Evolutionary conservation across 2,113 vertebrate species (phyloP), one percentile per base, ranked within the genome.

Genomic region (Thinocorus orbignyianus): DNA sequence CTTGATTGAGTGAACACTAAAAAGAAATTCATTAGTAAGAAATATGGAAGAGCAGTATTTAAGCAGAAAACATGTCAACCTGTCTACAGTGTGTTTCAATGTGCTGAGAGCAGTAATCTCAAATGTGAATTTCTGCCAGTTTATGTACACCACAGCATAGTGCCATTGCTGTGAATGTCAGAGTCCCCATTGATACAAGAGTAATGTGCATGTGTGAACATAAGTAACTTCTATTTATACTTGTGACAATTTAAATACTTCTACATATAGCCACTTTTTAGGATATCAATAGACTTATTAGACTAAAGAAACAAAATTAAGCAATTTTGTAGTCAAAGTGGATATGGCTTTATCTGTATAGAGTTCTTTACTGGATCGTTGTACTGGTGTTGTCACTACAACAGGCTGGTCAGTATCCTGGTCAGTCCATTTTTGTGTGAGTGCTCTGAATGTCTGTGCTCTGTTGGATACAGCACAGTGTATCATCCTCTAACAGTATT

Each of bases 21-120:
- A 82, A 35, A 17, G 57, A 90, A 95, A 88, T 71, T 76, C 12
- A 77, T 90, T 81, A 72, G 80, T 54, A 76, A 93, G 82, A 86
- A 90, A 65, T 73, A 71, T 25, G 25, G 26, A 61, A 88, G 37
- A 87, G 18, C 1, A 7, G 22, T 52, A 69, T n/a, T 88, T 76
- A 22, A 24, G 17, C 22, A 77, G 71, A 72, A 94, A 80, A 81
- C 0, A 3, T 35, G 66, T 28, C 4, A 1, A 18, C 11, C 8
- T 54, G 31, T 22, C 17, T 81, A 60, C 31, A 2, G 2, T 60
- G 39, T 7, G 65, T 55, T 44, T 54, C 13, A 31, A 26, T 26
- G 12, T 58, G 37, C 48, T 70, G 42, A 66, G 37, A 70, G 22
- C 28, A 2, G 30, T 28, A 55, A 70, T 66, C 39, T 23, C 41